phyloP scores from a whole-genome alignment of 2,797 vertebrate genomes.

The Synaphobranchus kaupii region DNA sequence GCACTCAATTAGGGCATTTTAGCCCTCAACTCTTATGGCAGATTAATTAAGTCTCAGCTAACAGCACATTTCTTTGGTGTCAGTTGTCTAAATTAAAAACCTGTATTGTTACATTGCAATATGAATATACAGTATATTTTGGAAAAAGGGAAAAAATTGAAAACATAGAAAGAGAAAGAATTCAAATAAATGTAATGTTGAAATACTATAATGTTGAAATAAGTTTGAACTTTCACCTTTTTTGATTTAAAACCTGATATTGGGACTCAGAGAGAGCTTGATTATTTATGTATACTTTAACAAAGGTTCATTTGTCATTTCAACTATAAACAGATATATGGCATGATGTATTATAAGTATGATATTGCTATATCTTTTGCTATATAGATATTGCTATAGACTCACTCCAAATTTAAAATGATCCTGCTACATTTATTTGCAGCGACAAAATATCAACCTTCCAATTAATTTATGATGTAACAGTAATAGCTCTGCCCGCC shows the following conservation, averaged over 20 bases:
- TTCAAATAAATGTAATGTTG: constrained; percentile 31
- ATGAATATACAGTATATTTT: constrained; percentile 49
- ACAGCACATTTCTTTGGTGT: constrained; percentile 27
- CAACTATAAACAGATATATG: not conserved
- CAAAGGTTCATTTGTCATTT: not conserved
- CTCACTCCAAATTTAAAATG: not conserved
- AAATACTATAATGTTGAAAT: not conserved
- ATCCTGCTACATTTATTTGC: not conserved
- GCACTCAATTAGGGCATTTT: constrained; percentile 65
- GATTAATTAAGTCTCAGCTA: constrained; percentile 51
- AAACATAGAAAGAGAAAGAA: constrained; percentile 31
- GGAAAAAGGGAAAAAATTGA: constrained; percentile 42
- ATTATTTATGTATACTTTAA: not conserved
- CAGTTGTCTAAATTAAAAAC: constrained; percentile 38
- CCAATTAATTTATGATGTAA: not conserved
- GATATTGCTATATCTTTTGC: not conserved
- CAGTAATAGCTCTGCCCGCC: not conserved
- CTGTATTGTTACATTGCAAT: constrained; percentile 44
- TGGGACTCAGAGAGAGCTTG: too few species aligned
- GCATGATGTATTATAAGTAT: not conserved
- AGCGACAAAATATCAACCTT: not conserved
- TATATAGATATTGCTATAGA: too few species aligned
- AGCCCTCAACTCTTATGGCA: constrained; percentile 52
- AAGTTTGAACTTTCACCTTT: not conserved
- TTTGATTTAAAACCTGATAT: not conserved